Percentiles rank a stretch among this genome's conserved stretches.
Evolutionary conservation across 2,888 invertebrate genomes (phyloP).

Genomic region (Limnephilus rhombicus): DNA sequence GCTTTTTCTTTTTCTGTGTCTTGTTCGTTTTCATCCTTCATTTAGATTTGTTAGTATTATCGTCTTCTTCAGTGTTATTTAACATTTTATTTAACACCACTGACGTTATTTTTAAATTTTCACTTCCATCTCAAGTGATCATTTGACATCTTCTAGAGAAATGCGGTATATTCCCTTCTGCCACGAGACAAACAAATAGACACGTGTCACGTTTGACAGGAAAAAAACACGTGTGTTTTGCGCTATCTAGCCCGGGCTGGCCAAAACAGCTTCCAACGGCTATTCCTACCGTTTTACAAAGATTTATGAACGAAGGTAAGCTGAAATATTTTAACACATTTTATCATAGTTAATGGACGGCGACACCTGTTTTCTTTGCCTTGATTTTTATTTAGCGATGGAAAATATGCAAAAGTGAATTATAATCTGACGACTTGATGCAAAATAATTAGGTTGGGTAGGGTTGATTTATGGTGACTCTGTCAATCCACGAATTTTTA

Average conservation of each 20-base stretch:
- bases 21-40: no score
- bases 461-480: no score
- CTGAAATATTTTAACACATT: background rate
- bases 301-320: background rate
- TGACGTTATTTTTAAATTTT: background rate
- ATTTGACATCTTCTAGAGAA: background rate
- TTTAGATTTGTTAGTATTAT: no score
- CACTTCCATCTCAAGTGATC: background rate
- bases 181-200: background rate
- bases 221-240: background rate
- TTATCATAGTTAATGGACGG: background rate
- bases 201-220: background rate
- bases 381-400: background rate
- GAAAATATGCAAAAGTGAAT: background rate
- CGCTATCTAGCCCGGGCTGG: background rate
- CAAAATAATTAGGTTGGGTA: no score
- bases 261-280: background rate
- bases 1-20: no score
- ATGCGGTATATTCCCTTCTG: background rate
- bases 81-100: background rate
- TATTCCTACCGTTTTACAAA: background rate
- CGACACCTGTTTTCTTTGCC: background rate
- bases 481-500: no score
- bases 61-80: no score
- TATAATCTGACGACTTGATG: background rate